Conservation (phyloP, 2,888 invertebrate genomes). For the Tiliacea aurago region DNA sequence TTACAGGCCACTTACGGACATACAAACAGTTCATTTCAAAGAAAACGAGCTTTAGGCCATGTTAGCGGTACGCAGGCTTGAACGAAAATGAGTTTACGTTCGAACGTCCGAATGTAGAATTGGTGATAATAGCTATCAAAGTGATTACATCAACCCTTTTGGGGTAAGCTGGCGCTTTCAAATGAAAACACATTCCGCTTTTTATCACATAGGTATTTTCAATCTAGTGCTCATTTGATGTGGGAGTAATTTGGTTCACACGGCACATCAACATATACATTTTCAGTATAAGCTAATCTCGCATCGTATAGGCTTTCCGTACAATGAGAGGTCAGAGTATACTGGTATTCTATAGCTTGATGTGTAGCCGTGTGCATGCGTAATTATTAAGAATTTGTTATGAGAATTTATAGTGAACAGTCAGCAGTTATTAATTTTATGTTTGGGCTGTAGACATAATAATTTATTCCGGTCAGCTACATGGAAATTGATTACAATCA, state of each 20-base stretch:
- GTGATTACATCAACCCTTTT: slow-evolving; percentile 46
- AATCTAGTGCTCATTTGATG: slow-evolving; percentile 17
- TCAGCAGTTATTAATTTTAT: slow-evolving; percentile 3
- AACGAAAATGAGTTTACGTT: slow-evolving; percentile 55
- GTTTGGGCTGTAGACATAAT: not conserved
- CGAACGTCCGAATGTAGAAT: slow-evolving; percentile 42
- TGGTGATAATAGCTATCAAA: slow-evolving; percentile 52
- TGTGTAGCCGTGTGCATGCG: too few species aligned
- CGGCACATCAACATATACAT: too few species aligned
- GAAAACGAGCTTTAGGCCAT: slow-evolving; percentile 66
- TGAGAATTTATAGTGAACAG: slow-evolving; percentile 4
- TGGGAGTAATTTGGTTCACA: slow-evolving; percentile 10
- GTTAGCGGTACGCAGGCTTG: slow-evolving; percentile 48
- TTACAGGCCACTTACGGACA: slow-evolving; percentile 71
- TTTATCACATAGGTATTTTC: slow-evolving; percentile 30
- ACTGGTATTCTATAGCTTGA: too few species aligned
- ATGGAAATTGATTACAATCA: slow-evolving; percentile 2
- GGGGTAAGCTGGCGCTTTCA: slow-evolving; percentile 28
- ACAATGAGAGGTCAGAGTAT: too few species aligned
- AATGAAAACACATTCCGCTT: slow-evolving; percentile 32
- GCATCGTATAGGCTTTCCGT: too few species aligned
- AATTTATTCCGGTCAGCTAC: slow-evolving; percentile 2
- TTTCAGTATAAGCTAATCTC: too few species aligned
- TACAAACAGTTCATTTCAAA: slow-evolving; percentile 69
- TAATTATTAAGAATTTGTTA: slow-evolving; percentile 16